phyloP scores from a whole-genome alignment of 2,113 vertebrate genomes.

The Lates calcarifer region DNA sequence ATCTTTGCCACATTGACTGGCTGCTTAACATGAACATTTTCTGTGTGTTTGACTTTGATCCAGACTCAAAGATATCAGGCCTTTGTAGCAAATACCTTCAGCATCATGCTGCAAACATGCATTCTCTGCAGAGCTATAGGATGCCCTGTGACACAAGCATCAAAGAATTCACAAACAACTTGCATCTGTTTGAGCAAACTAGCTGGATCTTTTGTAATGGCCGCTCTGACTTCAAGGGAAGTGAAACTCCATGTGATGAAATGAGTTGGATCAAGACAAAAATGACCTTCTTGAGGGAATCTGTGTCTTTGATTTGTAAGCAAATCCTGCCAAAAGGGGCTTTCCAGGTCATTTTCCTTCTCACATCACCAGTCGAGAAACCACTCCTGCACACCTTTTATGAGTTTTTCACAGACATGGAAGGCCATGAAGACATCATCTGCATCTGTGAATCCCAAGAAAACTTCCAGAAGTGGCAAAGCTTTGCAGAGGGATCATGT shows the following conservation, averaged over 20 bases:
- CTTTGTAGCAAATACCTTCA: slow-evolving; percentile 83
- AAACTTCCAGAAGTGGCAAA: slow-evolving; percentile 82
- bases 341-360: slow-evolving; percentile 87
- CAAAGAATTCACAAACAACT: slow-evolving; percentile 69
- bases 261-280: slow-evolving; percentile 86
- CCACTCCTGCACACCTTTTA: slow-evolving; percentile 86
- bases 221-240: slow-evolving; percentile 82
- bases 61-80: slow-evolving; percentile 84
- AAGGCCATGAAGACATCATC: slow-evolving; percentile 85
- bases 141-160: slow-evolving; percentile 61
- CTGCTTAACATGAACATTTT: slow-evolving; percentile 86
- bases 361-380: slow-evolving; percentile 84
- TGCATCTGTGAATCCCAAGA: slow-evolving; percentile 85
- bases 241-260: slow-evolving; percentile 83
- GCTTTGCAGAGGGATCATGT: slow-evolving; percentile 82
- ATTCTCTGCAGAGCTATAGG: slow-evolving; percentile 84
- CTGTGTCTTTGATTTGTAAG: slow-evolving; percentile 86
- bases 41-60: slow-evolving; percentile 90
- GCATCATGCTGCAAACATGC: slow-evolving; percentile 79
- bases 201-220: slow-evolving; percentile 93
- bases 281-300: slow-evolving; percentile 82
- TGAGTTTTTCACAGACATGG: slow-evolving; percentile 88
- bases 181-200: slow-evolving; percentile 85
- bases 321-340: slow-evolving; percentile 82
- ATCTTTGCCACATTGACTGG: slow-evolving; percentile 82